Conservation (phyloP, 2,888 invertebrate species). For the Acheta domesticus region DNA sequence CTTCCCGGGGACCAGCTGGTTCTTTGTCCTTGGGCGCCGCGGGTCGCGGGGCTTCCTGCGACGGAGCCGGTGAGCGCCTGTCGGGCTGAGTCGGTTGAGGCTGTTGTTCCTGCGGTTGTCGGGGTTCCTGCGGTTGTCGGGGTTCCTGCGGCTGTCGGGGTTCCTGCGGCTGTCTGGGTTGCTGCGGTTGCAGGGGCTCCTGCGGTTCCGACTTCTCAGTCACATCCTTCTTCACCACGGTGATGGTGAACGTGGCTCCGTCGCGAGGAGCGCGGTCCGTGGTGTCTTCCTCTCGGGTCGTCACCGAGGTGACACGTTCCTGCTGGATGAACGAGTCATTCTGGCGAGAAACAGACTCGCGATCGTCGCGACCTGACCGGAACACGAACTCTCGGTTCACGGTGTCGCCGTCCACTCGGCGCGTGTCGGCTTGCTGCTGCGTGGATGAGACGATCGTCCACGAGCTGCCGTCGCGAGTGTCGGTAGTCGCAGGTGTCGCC, state of each 20-base stretch:
- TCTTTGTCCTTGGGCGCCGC: neutral
- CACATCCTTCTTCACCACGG: neutral
- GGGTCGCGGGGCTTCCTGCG: neutral
- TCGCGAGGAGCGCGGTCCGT: neutral
- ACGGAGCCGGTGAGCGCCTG: neutral
- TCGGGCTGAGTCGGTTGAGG: neutral
- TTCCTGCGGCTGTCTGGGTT: neutral
- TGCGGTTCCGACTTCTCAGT: neutral
- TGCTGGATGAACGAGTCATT: constrained; percentile 23
- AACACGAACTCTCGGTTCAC: constrained; percentile 51
- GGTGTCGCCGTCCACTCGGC: constrained; percentile 41
- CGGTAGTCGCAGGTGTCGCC: constrained; percentile 24
- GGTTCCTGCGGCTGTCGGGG: neutral
- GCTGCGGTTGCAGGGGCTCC: neutral
- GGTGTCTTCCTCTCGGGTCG: neutral
- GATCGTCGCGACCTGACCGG: constrained; percentile 37
- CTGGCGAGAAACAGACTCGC: constrained; percentile 18
- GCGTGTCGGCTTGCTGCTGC: constrained; percentile 30
- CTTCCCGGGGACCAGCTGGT: neutral
- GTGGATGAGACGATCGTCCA: constrained; percentile 39
- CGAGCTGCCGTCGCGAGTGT: constrained; percentile 32
- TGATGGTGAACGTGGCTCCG: neutral
- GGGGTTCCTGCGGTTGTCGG: neutral
- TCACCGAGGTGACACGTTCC: constrained; percentile 22
- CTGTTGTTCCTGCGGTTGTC: neutral